Conservation (phyloP, 2,888 invertebrate genomes). For the Caprella mutica region DNA sequence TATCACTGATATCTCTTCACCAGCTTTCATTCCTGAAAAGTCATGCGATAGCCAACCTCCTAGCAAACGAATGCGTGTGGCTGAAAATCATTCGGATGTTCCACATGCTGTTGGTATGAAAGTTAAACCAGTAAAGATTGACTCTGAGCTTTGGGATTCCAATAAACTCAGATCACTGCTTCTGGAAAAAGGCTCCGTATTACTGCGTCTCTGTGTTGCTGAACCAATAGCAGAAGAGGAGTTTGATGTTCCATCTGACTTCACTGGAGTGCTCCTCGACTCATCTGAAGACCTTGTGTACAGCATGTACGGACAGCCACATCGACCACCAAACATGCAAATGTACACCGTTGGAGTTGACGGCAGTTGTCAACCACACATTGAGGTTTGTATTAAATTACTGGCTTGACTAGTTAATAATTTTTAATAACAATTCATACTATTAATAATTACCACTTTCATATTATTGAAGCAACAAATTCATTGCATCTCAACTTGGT, state of each 20-base stretch:
- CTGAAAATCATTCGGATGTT: constrained; percentile 6
- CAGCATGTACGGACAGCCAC: too few relatives aligned
- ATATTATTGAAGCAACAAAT: too few relatives aligned
- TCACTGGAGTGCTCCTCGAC: constrained; percentile 1
- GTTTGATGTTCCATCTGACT: background rate
- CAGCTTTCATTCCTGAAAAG: background rate
- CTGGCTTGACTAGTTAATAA: too few relatives aligned
- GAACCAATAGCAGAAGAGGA: constrained; percentile 3
- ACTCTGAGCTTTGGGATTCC: constrained; percentile 21
- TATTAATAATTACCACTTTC: too few relatives aligned
- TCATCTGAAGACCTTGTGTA: background rate
- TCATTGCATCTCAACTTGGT: too few relatives aligned
- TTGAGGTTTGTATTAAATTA: too few relatives aligned
- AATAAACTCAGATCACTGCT: constrained; percentile 14
- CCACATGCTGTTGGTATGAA: constrained; percentile 9
- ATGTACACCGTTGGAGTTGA: background rate
- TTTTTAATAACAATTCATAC: too few relatives aligned
- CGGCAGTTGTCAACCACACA: background rate
- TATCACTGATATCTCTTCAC: constrained; percentile 19
- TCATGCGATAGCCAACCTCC: constrained; percentile 13
- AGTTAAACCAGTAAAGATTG: constrained; percentile 25
- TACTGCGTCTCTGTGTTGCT: constrained; percentile 18
- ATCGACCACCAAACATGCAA: too few relatives aligned
- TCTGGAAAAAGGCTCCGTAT: constrained; percentile 17
- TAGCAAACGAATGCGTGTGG: constrained; percentile 18